Conservation (phyloP, 2,888 invertebrate species). For the Hofmannophila pseudospretella region DNA sequence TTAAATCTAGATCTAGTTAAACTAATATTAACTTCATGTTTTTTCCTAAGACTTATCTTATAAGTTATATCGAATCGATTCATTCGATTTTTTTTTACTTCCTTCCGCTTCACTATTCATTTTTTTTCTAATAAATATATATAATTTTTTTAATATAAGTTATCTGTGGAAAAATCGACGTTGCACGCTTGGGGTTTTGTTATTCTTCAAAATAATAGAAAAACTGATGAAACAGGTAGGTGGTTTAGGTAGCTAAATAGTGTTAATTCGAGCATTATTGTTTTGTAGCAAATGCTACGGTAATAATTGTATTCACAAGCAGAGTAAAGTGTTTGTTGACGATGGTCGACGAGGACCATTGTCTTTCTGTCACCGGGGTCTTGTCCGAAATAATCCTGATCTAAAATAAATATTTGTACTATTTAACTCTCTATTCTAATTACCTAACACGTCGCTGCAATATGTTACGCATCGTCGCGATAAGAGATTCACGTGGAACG, state of each 20-base stretch:
- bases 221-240: conserved; percentile 11
- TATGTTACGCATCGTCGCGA: not conserved
- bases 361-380: conserved; percentile 8
- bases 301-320: no score
- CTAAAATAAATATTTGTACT: conserved; percentile 20
- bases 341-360: conserved; percentile 7
- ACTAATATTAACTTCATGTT: no score
- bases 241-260: no score
- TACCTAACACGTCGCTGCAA: conserved; percentile 8
- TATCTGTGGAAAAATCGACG: conserved; percentile 4
- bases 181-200: conserved; percentile 5
- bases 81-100: no score
- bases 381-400: conserved; percentile 13
- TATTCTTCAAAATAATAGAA: not conserved
- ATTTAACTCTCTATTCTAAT: conserved; percentile 11
- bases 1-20: no score
- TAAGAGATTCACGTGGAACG: conserved; percentile 5
- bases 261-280: no score
- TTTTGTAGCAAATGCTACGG: no score
- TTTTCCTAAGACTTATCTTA: no score
- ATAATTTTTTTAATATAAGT: not conserved
- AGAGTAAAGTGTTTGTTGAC: conserved; percentile 3
- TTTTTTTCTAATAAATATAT: not conserved
- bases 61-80: no score
- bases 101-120: not conserved